Conservation (phyloP, 1,140 invertebrate genomes). For the Drosophila persimilis region DNA sequence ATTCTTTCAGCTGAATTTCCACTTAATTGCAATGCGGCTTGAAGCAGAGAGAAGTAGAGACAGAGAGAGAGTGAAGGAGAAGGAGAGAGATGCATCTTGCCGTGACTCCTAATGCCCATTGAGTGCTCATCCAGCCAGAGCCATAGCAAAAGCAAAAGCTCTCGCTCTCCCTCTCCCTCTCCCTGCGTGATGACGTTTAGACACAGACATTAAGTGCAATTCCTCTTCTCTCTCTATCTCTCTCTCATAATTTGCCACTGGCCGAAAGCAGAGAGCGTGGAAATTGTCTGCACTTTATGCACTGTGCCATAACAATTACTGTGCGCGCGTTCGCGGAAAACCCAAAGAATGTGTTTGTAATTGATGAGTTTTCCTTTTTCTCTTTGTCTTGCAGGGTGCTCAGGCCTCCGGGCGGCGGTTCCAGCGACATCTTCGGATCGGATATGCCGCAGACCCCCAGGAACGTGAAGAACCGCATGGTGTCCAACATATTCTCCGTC, state of each 20-base stretch:
- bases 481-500: slow-evolving; percentile 80
- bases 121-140: slow-evolving; percentile 48
- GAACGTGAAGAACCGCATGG: slow-evolving; percentile 80
- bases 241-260: not conserved
- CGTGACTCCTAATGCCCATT: slow-evolving; percentile 62
- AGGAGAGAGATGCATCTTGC: slow-evolving; percentile 57
- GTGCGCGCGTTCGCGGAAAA: not conserved
- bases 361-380: slow-evolving; percentile 34
- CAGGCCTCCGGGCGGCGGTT: slow-evolving; percentile 85
- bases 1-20: slow-evolving; percentile 44
- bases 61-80: no score
- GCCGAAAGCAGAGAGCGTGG: slow-evolving; percentile 36
- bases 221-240: slow-evolving; percentile 15
- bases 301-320: slow-evolving; percentile 52
- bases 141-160: not conserved
- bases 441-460: slow-evolving; percentile 78
- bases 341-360: slow-evolving; percentile 34
- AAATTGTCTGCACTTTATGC: slow-evolving; percentile 50
- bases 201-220: slow-evolving; percentile 60
- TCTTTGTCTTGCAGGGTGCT: slow-evolving; percentile 83
- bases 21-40: slow-evolving; percentile 51
- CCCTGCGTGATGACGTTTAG: slow-evolving; percentile 38
- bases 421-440: slow-evolving; percentile 84
- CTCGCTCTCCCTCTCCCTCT: no score
- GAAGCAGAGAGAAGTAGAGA: slow-evolving; percentile 1